Percentiles rank a stretch among this genome's conserved stretches.
Conservation (phyloP, 2,797 vertebrate species). For the Decapterus maruadsi region DNA sequence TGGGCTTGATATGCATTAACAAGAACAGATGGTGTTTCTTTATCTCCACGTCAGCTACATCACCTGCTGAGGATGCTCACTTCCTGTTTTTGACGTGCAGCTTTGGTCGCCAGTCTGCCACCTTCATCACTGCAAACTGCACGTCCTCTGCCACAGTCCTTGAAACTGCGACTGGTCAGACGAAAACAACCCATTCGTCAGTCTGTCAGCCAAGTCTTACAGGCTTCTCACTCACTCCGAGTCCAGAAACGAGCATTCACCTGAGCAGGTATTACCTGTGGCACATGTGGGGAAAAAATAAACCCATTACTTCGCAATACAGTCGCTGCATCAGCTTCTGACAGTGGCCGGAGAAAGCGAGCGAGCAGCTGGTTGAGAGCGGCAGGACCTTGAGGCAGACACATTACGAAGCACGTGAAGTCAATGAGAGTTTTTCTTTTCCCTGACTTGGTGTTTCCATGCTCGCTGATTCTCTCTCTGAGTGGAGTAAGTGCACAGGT, state of each 20-base stretch:
- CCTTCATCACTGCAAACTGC: background rate
- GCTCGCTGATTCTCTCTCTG: constrained; percentile 68
- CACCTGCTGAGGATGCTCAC: background rate
- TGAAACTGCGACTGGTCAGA: background rate
- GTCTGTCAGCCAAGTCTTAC: constrained; percentile 2
- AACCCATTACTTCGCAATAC: constrained; percentile 19
- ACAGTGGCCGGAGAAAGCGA: background rate
- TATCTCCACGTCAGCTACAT: background rate
- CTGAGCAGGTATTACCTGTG: constrained; percentile 31
- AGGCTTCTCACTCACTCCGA: constrained; percentile 8
- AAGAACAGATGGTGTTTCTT: background rate
- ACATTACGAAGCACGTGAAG: constrained; percentile 57
- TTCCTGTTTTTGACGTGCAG: background rate
- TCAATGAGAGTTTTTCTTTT: constrained; percentile 74
- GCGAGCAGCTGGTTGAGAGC: constrained; percentile 45
- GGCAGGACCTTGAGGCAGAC: constrained; percentile 59
- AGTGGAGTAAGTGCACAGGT: constrained; percentile 81
- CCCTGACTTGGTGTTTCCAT: constrained; percentile 76
- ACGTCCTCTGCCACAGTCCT: background rate
- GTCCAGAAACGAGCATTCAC: background rate
- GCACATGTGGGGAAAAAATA: constrained; percentile 17
- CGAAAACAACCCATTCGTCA: constrained; percentile 40
- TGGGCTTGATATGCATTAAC: no score
- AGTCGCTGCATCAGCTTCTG: constrained; percentile 42
- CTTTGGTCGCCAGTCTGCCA: background rate